Conservation (phyloP, 2,797 vertebrate genomes). For the Acrocephalus scirpaceus region DNA sequence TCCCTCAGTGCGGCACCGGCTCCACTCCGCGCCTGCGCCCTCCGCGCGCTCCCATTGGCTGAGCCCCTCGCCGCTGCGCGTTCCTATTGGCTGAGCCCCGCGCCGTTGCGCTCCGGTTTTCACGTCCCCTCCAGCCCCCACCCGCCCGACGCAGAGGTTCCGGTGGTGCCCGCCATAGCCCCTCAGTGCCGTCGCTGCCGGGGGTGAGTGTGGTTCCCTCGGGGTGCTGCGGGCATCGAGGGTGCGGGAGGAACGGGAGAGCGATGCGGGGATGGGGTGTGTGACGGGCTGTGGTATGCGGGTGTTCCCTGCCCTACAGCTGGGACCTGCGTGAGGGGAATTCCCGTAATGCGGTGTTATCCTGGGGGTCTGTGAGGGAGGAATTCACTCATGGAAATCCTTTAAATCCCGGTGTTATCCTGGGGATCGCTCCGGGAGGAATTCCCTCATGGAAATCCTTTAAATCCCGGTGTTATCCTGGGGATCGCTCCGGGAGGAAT, state of each 20-base stretch:
- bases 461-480: neutral
- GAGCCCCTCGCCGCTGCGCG: neutral
- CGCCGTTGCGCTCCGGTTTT: neutral
- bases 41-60: neutral
- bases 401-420: neutral
- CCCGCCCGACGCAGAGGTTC: neutral
- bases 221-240: neutral
- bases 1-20: neutral
- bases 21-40: neutral
- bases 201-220: neutral
- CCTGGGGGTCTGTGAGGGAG: accelerated
- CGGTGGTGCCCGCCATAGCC: neutral
- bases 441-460: neutral
- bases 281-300: neutral
- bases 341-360: too few species aligned
- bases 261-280: neutral
- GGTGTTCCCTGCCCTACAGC: neutral
- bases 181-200: too few species aligned
- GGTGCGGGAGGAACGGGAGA: neutral
- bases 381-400: neutral
- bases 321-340: neutral
- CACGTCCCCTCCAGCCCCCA: neutral
- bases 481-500: neutral
- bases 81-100: neutral
- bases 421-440: too few species aligned